Base-by-base conservation (phyloP, 1,140 invertebrate genomes). In the Mamestra configurata region DNA sequence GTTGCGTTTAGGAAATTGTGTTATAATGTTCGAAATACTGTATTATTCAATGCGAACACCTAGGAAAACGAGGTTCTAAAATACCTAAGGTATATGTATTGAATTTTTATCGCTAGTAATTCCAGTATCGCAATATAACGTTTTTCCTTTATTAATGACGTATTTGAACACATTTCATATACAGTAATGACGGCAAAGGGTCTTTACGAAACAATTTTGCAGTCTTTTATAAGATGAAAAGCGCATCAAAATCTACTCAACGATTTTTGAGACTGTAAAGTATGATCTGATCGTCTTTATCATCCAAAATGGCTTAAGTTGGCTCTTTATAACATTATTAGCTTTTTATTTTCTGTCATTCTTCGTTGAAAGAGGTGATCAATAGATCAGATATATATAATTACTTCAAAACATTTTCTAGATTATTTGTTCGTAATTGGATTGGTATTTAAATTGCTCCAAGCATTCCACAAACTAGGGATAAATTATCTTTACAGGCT, bases 161-260 rank as follows among this genome's bases (percentile, higher is more conserved):
- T 27, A 27, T 24, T 4, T 27, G 10, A 27, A 59, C 11, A n/a
- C 4, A 49, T 70, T 70, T 15, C 20, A 27, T 49, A 51, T 1
- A 31, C 4, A 46, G 15, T 27, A 51, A 31, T 68, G 37, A 68
- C 35, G 13, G 18, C 37, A 13, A 40, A 46, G 18, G 20, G 11
- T 43, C 43, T 49, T n/a, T 49, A 46, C 22, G 18, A 68, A 66
- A 46, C 64, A 68, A 68, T 24, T 24, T 20, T 40, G 15, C 2
- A 11, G 59, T 4, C 8, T 22, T 20, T 11, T 11, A 20, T 59
- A 68, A 43, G n/a, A 22, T 68, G 18, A 68, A 68, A 68, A 68
- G 35, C 37, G 18, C 18, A 68, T 68, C 37, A 68, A 68, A 68
- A 22, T 43, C 64, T 68, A 68, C 37, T 68, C 1, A 68, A 18